phyloP scores from a whole-genome alignment of 2,888 invertebrate genomes.

The Sarcophaga rosellei region DNA sequence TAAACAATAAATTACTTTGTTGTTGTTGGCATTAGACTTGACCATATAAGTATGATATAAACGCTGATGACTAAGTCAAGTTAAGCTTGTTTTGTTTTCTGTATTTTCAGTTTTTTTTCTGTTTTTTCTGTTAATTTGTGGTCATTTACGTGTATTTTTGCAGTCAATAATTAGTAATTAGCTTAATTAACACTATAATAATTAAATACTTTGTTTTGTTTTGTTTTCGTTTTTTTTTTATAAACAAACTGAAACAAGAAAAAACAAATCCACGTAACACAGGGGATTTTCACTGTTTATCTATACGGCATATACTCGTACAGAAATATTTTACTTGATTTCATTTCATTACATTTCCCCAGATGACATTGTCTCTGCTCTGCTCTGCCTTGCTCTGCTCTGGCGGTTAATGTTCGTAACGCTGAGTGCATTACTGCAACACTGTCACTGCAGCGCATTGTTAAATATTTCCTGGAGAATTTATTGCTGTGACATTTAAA shows the following conservation, averaged over 20 bases:
- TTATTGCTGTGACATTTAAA: too few relatives aligned
- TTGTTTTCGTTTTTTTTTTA: conserved; percentile 38
- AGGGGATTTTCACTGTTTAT: conserved; percentile 24
- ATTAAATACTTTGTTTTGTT: conserved; percentile 25
- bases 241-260: not conserved
- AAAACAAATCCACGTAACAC: conserved; percentile 13
- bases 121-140: conserved; percentile 53
- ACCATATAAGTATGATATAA: not conserved
- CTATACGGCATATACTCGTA: too few relatives aligned
- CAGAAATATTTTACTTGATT: too few relatives aligned
- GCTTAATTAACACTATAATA: conserved; percentile 60
- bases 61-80: not conserved
- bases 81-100: not conserved
- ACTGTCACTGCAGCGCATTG: too few relatives aligned
- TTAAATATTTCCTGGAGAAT: too few relatives aligned
- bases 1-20: conserved; percentile 11
- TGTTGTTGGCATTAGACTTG: not conserved
- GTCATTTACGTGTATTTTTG: conserved; percentile 48
- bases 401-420: too few relatives aligned
- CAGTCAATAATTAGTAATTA: conserved; percentile 58
- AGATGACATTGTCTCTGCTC: conserved; percentile 31
- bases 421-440: too few relatives aligned
- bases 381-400: too few relatives aligned
- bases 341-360: conserved; percentile 24
- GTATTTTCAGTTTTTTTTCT: conserved; percentile 22